phyloP scores from a whole-genome alignment of 2,113 vertebrate species.

The Silurus asotus region DNA sequence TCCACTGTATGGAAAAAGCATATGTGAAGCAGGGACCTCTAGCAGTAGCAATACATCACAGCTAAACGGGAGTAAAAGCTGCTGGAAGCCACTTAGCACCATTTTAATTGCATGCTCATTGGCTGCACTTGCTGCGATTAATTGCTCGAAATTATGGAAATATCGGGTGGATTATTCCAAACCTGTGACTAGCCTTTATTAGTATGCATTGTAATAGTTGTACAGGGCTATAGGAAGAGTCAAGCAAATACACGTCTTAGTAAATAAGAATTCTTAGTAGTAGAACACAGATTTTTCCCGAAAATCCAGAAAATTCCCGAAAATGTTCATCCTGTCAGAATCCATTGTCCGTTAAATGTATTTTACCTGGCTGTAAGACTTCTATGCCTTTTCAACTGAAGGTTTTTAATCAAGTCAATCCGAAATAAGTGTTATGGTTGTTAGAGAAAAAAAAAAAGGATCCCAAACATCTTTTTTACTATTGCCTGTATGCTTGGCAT shows the following conservation, averaged over 20 bases:
- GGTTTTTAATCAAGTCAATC: too few species aligned
- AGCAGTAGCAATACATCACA: not conserved
- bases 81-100: not conserved
- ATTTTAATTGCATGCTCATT: not conserved
- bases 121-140: not conserved
- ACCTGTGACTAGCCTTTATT: not conserved
- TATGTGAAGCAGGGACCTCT: not conserved
- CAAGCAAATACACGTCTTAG: not conserved
- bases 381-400: too few species aligned
- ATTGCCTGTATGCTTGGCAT: not conserved
- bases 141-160: not conserved
- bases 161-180: not conserved
- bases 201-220: not conserved
- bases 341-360: too few species aligned
- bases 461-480: too few species aligned
- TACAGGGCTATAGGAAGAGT: not conserved
- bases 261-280: not conserved
- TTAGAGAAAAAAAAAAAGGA: too few species aligned
- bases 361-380: too few species aligned
- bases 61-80: not conserved
- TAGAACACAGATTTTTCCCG: not conserved
- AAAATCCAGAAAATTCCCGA: too few species aligned
- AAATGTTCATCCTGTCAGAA: too few species aligned
- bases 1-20: too few species aligned
- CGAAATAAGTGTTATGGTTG: too few species aligned